phyloP scores from a whole-genome alignment of 2,797 vertebrate species.

The Echiichthys vipera region DNA sequence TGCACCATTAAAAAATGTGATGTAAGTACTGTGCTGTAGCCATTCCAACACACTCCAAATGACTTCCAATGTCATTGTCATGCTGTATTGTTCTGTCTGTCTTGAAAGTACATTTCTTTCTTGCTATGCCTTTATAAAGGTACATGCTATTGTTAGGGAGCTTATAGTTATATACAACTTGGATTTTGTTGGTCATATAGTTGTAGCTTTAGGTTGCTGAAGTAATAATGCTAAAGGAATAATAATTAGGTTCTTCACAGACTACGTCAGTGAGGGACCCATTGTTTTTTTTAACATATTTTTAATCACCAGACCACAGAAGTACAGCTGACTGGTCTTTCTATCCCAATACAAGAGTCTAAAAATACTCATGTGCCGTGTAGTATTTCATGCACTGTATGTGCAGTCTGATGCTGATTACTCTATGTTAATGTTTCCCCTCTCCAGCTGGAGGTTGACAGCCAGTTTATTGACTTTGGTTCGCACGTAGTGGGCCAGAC shows the following conservation, averaged over 20 bases:
- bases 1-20: conserved; percentile 91
- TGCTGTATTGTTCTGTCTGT: not conserved
- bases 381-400: too few species aligned
- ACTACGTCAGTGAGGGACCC: too few species aligned
- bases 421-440: conserved; percentile 31
- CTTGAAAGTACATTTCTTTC: not conserved
- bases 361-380: conserved; percentile 1
- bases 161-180: not conserved
- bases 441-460: conserved; percentile 90
- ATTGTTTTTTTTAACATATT: conserved; percentile 2
- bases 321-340: not conserved
- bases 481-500: conserved; percentile 91
- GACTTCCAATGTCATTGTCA: not conserved
- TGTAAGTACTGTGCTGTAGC: conserved; percentile 74
- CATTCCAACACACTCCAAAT: conserved; percentile 5
- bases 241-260: too few species aligned
- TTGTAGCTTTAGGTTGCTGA: not conserved
- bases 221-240: not conserved
- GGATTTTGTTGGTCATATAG: not conserved
- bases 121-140: not conserved
- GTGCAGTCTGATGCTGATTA: conserved; percentile 34
- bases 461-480: conserved; percentile 89
- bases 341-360: not conserved
- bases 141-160: not conserved
- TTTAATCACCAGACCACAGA: not conserved